These are phyloP conservation scores for Sminthopsis crassicaudata DNA, from an alignment of 2,113 vertebrate species.

Conservation along the genomic window DNA sequence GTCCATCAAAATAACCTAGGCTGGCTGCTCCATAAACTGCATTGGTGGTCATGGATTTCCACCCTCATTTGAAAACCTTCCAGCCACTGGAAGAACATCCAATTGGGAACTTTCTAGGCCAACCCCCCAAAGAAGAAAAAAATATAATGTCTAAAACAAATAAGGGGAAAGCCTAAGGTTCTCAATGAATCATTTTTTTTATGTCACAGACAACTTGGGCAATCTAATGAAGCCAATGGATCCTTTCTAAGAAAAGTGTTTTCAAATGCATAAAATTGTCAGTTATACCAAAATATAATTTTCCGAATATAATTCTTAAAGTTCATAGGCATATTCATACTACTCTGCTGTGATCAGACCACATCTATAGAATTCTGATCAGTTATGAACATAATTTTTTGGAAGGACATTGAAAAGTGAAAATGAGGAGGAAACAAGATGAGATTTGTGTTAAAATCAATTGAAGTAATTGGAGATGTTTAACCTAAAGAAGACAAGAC, in stretches of 20 bases:
- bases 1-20: background rate
- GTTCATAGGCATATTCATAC: background rate
- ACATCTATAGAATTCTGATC: background rate
- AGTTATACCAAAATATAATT: background rate
- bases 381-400: background rate
- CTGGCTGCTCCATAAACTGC: background rate
- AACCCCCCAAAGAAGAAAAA: background rate
- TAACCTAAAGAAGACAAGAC: background rate
- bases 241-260: background rate
- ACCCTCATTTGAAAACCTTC: background rate
- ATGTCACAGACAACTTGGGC: background rate
- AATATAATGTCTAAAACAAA: background rate
- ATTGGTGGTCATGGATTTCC: constrained; percentile 16
- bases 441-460: background rate
- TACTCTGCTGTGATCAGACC: background rate
- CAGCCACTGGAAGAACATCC: background rate
- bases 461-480: background rate
- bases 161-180: background rate
- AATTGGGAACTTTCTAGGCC: background rate
- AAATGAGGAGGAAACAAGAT: background rate
- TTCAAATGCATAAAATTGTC: background rate
- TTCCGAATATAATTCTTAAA: background rate
- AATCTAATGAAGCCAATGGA: background rate
- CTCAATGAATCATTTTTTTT: background rate
- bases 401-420: background rate